Evolutionary conservation across 2,888 invertebrate genomes (phyloP), one percentile per base, ranked within the genome.

Genomic region (Ischnura elegans): DNA sequence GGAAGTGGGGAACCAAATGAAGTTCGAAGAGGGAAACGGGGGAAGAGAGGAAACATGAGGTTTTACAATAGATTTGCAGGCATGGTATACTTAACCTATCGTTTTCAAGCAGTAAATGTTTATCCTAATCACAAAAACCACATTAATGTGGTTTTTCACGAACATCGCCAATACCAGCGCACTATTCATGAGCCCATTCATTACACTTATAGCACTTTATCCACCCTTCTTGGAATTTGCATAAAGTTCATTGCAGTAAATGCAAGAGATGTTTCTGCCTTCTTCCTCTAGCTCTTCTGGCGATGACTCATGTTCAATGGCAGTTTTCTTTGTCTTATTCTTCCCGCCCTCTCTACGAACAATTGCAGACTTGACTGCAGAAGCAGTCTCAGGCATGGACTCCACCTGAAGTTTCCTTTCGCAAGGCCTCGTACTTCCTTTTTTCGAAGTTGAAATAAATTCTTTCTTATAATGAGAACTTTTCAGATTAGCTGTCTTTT

Each of bases 131-230:
- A 47, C 47, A 47, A 47, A 47, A 47, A 16, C 16, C 47, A 47
- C 47, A 47, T 47, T 47, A 10, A 47, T 47, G 16, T 47, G 47
- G 47, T 47, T 47, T n/a, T n/a, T n/a, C n/a, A n/a, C n/a, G n/a
- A n/a, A n/a, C n/a, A n/a, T n/a, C n/a, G n/a, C n/a, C n/a, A n/a
- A 87, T 21, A 13, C 94, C 94, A 45, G 94, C 94, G 61, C 94
- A 94, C 46, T 93, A 84, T 94, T 94, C 94, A 85, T 94, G 94
- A 66, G 93, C 93, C 94, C 94, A 94, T 93, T 93, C 93, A 93
- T 90, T n/a, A 86, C 94, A 94, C 36, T 94, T 61, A 55, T 93
- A 93, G 85, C 94, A 94, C 93, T 45, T 93, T 76, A 94, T 87
- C 94, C 94, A 94, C 29, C 94, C 94, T 36, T 94, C 94, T 45